Conservation (phyloP, 2,888 invertebrate species). For the Argyresthia albistria region DNA sequence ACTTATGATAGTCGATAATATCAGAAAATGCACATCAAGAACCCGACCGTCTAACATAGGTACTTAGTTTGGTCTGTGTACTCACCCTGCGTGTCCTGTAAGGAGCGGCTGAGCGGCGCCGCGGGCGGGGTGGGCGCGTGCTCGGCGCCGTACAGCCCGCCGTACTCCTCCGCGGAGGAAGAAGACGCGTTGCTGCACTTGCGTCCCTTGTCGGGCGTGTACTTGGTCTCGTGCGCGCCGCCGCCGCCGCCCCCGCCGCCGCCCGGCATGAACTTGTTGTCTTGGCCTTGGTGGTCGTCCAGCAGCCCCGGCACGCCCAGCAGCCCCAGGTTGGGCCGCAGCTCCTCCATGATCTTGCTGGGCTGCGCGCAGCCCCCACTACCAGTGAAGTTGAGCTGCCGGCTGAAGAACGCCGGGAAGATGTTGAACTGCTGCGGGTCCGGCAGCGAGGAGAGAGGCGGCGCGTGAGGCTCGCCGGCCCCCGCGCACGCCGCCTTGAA, state of each 20-base stretch:
- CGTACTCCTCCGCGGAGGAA: conserved; percentile 91
- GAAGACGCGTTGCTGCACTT: conserved; percentile 85
- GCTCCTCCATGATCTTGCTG: conserved; percentile 87
- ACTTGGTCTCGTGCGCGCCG: conserved; percentile 56
- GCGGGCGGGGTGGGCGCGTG: conserved; percentile 82
- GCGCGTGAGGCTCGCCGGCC: conserved; percentile 66
- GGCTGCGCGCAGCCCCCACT: conserved; percentile 80
- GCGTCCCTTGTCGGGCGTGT: conserved; percentile 70
- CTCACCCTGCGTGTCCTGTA: conserved; percentile 74
- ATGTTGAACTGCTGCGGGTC: conserved; percentile 91
- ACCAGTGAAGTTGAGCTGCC: conserved; percentile 87
- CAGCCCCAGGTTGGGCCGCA: conserved; percentile 86
- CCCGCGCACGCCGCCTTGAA: conserved; percentile 83
- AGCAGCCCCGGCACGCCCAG: conserved; percentile 84
- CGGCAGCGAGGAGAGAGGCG: conserved; percentile 71
- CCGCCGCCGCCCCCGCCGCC: conserved; percentile 22
- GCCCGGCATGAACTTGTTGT: conserved; percentile 69
- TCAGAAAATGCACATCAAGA: too few relatives aligned
- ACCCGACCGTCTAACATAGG: too few relatives aligned
- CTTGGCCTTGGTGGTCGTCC: conserved; percentile 81
- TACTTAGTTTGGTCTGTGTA: too few relatives aligned
- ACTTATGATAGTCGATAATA: too few relatives aligned
- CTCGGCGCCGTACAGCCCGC: conserved; percentile 83
- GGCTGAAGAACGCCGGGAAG: conserved; percentile 91
- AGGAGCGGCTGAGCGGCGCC: conserved; percentile 60